Conservation (phyloP, 1,140 invertebrate genomes). For the Aricia agestis region DNA sequence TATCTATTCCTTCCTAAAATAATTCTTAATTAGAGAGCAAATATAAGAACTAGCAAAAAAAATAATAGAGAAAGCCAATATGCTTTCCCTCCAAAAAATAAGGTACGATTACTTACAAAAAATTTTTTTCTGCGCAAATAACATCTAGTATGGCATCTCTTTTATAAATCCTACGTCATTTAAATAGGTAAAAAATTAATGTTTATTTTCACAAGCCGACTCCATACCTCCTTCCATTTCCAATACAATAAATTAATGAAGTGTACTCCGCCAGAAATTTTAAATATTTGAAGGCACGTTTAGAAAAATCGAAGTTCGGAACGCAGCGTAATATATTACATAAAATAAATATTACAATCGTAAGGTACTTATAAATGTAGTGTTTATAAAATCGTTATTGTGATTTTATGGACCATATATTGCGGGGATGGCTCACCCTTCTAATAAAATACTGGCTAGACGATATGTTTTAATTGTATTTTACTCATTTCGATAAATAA, state of each 20-base stretch:
- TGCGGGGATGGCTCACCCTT: conserved; percentile 49
- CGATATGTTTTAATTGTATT: conserved; percentile 57
- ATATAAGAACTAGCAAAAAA: too few relatives aligned
- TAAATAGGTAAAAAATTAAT: too few relatives aligned
- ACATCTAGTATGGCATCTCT: too few relatives aligned
- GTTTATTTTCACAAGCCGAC: conserved; percentile 32
- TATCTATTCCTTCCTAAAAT: too few relatives aligned
- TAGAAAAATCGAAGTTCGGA: conserved; percentile 70
- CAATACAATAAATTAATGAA: conserved; percentile 73
- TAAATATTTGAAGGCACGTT: conserved; percentile 72
- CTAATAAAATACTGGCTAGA: conserved; percentile 31
- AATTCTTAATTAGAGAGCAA: too few relatives aligned
- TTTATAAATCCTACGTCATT: too few relatives aligned
- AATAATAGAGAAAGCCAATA: too few relatives aligned
- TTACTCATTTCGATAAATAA: conserved; percentile 44
- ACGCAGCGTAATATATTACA: conserved; percentile 72
- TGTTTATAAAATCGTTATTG: conserved; percentile 75
- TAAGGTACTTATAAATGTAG: conserved; percentile 75
- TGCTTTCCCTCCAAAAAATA: too few relatives aligned
- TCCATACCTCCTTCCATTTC: conserved; percentile 39
- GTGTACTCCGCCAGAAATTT: conserved; percentile 70
- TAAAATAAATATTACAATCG: conserved; percentile 76
- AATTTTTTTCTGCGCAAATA: too few relatives aligned
- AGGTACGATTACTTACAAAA: too few relatives aligned
- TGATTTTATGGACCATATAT: conserved; percentile 72